phyloP scores from a whole-genome alignment of 92 coral and sea anemone genomes.

The Siderastrea radians region DNA sequence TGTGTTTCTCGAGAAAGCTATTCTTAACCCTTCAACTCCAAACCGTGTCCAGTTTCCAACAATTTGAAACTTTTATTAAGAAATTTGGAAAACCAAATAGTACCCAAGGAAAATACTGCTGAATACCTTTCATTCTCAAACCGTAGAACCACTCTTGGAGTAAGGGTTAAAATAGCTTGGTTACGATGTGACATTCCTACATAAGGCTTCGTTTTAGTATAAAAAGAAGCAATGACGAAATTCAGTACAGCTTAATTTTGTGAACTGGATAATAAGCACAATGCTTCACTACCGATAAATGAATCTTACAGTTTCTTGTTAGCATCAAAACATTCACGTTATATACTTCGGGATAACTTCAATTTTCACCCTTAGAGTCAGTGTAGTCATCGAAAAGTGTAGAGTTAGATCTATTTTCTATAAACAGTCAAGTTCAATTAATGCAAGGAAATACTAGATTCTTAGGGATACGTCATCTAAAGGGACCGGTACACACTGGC shows the following conservation, averaged over 20 bases:
- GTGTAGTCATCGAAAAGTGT: too few species aligned
- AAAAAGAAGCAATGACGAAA: slow-evolving; percentile 2
- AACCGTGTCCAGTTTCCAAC: not conserved
- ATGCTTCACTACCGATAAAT: not conserved
- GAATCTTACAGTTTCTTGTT: too few species aligned
- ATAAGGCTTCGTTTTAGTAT: slow-evolving; percentile 2
- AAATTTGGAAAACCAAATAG: too few species aligned
- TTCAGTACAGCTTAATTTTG: not conserved
- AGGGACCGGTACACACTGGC: too few species aligned
- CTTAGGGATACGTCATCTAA: not conserved
- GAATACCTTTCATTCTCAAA: not conserved
- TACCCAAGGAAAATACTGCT: too few species aligned
- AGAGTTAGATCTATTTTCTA: not conserved
- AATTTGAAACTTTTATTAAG: too few species aligned
- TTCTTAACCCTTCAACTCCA: not conserved
- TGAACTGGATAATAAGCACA: slow-evolving; percentile 3
- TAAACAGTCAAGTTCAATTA: not conserved
- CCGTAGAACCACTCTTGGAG: not conserved
- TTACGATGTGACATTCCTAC: slow-evolving; percentile 14
- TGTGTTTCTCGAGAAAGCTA: not conserved
- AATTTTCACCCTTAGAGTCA: too few species aligned
- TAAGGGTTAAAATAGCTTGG: not conserved
- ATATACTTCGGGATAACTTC: too few species aligned
- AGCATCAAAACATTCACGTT: too few species aligned
- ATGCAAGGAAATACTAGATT: slow-evolving; percentile 28